Evolutionary conservation across 1,140 invertebrate species (phyloP).

Genomic region (Propsilocerus akamusi): DNA sequence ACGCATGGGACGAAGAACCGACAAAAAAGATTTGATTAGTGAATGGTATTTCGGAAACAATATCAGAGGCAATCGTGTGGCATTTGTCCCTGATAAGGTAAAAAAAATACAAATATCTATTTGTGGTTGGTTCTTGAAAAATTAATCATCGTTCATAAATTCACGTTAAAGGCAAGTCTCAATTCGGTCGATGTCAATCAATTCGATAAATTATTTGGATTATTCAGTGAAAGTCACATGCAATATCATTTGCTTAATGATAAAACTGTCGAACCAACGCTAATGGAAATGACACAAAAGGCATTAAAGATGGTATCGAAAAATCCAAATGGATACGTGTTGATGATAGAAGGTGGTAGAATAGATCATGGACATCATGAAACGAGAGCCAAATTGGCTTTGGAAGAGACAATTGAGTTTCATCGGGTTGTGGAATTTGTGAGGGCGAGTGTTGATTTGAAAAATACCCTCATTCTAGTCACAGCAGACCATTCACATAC

Average conservation of each 20-base stretch:
- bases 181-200: slow-evolving; percentile 13
- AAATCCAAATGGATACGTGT: slow-evolving; percentile 45
- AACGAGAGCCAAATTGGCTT: slow-evolving; percentile 30
- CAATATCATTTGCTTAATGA: slow-evolving; percentile 28
- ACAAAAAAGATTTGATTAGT: slow-evolving; percentile 39
- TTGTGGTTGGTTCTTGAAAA: background rate
- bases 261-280: slow-evolving; percentile 40
- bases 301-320: slow-evolving; percentile 58
- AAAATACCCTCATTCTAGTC: slow-evolving; percentile 43
- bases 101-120: no score
- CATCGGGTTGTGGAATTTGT: slow-evolving; percentile 34
- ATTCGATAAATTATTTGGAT: slow-evolving; percentile 25
- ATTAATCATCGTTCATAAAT: background rate
- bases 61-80: slow-evolving; percentile 19
- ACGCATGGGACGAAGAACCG: slow-evolving; percentile 35
- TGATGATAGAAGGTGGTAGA: slow-evolving; percentile 48
- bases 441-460: slow-evolving; percentile 26
- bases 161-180: no score
- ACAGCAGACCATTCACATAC: no score
- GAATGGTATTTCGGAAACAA: slow-evolving; percentile 31
- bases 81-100: no score
- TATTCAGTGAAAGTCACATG: slow-evolving; percentile 30
- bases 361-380: slow-evolving; percentile 47
- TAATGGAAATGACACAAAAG: slow-evolving; percentile 63
- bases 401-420: slow-evolving; percentile 43